Evolutionary conservation across 2,888 invertebrate species (phyloP).

Genomic region (Helleia helle): DNA sequence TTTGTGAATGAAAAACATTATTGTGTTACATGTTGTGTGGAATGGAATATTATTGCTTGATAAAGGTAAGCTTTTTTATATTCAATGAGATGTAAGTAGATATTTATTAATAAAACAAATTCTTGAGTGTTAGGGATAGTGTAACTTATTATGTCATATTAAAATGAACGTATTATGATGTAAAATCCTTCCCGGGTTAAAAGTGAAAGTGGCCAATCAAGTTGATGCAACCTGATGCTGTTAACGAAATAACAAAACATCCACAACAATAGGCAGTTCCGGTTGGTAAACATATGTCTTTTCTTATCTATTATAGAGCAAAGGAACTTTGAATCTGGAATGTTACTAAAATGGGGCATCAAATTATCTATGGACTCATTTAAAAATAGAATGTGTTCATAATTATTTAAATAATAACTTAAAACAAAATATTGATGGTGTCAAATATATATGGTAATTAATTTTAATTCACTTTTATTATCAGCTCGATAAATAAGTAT

Average conservation of each 20-base stretch:
- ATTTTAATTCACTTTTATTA: too few relatives aligned
- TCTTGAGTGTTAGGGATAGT: too few relatives aligned
- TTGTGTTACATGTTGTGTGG: neutral
- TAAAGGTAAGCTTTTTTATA: neutral
- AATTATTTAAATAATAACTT: too few relatives aligned
- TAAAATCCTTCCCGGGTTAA: neutral
- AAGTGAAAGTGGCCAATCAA: neutral
- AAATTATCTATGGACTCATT: too few relatives aligned
- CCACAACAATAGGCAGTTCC: neutral
- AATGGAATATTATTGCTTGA: neutral
- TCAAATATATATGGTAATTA: too few relatives aligned
- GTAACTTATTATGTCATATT: neutral
- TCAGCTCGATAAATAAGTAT: too few relatives aligned
- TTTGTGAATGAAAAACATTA: slow-evolving; percentile 1
- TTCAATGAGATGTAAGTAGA: too few relatives aligned
- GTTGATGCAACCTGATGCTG: slow-evolving; percentile 1
- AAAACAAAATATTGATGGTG: too few relatives aligned
- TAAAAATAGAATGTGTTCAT: too few relatives aligned
- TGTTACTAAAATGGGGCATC: too few relatives aligned
- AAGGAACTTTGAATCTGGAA: too few relatives aligned
- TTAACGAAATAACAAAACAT: neutral
- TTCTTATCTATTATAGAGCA: neutral
- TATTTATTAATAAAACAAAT: too few relatives aligned
- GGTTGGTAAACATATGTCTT: neutral
- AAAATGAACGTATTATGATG: neutral